Evolutionary conservation across 1,140 invertebrate genomes (phyloP).

Genomic region (Rhagoletis pomonella): DNA sequence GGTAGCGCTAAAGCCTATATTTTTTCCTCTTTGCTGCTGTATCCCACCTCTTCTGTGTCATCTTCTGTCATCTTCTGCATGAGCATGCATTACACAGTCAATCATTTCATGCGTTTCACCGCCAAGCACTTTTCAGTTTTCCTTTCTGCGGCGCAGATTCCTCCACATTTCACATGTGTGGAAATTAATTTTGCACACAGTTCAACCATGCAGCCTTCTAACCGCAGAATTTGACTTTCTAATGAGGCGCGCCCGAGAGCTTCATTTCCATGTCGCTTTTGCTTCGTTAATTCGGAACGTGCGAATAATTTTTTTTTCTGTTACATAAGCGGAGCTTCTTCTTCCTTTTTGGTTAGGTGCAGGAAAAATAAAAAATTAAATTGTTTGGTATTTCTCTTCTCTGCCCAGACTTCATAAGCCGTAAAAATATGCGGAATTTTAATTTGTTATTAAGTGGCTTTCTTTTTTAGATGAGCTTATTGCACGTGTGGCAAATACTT

Average conservation of each 20-base stretch:
- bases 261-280: neutral
- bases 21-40: neutral
- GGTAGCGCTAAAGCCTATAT: neutral
- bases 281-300: neutral
- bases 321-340: neutral
- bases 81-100: no score
- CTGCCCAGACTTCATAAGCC: neutral
- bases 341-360: neutral
- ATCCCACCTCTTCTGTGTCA: neutral
- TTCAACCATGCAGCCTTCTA: neutral
- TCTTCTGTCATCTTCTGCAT: neutral
- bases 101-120: no score
- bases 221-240: constrained; percentile 39
- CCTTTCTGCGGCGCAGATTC: neutral
- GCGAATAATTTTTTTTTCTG: neutral
- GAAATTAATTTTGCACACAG: constrained; percentile 26
- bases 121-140: no score
- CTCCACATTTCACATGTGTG: neutral
- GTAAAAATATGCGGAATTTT: neutral
- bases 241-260: neutral
- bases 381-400: neutral
- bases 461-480: no score
- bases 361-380: no score
- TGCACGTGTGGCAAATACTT: no score
- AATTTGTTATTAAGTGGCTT: neutral